phyloP scores from a whole-genome alignment of 2,113 vertebrate species.

The Athene noctua region DNA sequence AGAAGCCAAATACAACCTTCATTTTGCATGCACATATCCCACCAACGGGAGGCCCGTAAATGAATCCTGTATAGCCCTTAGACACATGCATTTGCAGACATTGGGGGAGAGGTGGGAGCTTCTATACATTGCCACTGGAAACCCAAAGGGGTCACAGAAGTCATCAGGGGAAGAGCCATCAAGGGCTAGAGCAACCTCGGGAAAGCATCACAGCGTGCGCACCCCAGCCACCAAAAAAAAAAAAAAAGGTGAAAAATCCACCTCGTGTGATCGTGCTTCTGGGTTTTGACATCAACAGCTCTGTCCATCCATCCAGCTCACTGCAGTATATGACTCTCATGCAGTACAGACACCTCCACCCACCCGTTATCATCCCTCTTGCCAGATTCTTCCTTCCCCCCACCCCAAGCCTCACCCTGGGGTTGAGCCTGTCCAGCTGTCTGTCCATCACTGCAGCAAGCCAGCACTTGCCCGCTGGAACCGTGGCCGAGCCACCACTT shows the following conservation, averaged over 20 bases:
- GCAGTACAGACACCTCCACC: background rate
- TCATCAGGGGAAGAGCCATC: background rate
- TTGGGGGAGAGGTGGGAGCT: constrained; percentile 8
- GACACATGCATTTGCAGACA: constrained; percentile 63
- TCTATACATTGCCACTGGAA: constrained; percentile 45
- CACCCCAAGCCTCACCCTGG: fast-evolving
- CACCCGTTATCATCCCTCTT: background rate
- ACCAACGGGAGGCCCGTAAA: constrained; percentile 14
- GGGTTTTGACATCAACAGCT: background rate
- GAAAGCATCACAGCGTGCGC: fast-evolving
- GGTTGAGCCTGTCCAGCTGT: background rate
- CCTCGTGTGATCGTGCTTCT: background rate
- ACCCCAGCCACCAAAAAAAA: background rate
- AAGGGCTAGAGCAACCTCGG: background rate
- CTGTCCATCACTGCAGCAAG: fast-evolving
- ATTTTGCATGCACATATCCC: constrained; percentile 67
- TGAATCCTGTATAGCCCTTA: constrained; percentile 60
- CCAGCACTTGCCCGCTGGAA: background rate
- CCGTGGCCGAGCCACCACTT: background rate
- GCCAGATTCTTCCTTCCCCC: background rate
- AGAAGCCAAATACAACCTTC: constrained; percentile 71
- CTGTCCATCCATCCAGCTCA: background rate
- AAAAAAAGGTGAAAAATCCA: background rate
- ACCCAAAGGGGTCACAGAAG: background rate
- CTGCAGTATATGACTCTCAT: background rate